Conservation (phyloP, 2,888 invertebrate species). For the Andrena fulva region DNA sequence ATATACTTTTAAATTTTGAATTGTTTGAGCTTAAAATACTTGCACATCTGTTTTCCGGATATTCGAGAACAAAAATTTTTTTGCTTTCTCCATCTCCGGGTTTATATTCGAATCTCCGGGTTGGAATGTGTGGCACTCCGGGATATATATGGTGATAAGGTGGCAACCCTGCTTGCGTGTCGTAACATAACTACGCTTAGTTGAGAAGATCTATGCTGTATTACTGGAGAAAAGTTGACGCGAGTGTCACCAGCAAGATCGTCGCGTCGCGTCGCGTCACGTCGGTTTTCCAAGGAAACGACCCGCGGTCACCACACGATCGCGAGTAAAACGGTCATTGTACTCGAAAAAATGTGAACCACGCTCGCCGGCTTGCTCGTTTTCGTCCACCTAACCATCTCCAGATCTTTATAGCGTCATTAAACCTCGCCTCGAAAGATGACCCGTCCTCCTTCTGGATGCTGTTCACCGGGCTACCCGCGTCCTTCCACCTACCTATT, state of each 20-base stretch:
- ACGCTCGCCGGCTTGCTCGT: slow-evolving; percentile 47
- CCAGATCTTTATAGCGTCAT: slow-evolving; percentile 81
- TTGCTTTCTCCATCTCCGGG: too few species aligned
- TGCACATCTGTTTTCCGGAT: too few species aligned
- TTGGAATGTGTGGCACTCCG: too few species aligned
- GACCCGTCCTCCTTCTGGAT: slow-evolving; percentile 60
- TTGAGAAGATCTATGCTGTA: too few species aligned
- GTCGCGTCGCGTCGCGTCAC: neutral
- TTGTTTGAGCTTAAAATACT: too few species aligned
- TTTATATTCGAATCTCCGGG: too few species aligned
- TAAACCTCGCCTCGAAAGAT: slow-evolving; percentile 77
- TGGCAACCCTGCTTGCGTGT: too few species aligned
- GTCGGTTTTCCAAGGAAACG: slow-evolving; percentile 30
- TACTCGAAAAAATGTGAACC: slow-evolving; percentile 72
- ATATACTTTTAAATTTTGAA: too few species aligned
- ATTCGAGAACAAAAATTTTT: too few species aligned
- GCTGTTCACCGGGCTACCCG: slow-evolving; percentile 51
- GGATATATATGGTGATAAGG: too few species aligned
- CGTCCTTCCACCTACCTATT: slow-evolving; percentile 20
- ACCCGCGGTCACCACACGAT: slow-evolving; percentile 64
- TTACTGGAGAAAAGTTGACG: slow-evolving; percentile 4
- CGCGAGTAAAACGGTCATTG: slow-evolving; percentile 71
- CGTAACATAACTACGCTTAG: too few species aligned
- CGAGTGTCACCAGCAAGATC: neutral
- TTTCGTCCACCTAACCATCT: slow-evolving; percentile 77